A percentile compares a stretch with the other conserved stretches of the same genome.
These are phyloP conservation scores for Poeciliopsis retropinna DNA, from an alignment of 2,113 vertebrate species.

Conservation along the genomic window DNA sequence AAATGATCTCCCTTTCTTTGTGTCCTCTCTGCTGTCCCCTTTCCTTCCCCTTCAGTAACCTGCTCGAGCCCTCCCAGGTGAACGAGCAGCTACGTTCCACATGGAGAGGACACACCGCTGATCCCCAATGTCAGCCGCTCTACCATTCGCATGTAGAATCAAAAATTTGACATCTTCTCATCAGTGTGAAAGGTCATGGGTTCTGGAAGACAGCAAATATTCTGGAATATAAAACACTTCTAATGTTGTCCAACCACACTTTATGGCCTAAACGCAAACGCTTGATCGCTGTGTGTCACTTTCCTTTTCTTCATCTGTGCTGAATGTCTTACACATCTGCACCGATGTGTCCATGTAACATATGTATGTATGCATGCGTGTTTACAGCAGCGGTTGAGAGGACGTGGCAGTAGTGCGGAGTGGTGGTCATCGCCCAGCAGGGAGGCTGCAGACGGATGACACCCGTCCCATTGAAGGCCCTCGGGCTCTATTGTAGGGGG, in stretches of 20 bases:
- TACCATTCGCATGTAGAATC: too few relatives aligned
- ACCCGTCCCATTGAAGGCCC: constrained; percentile 69
- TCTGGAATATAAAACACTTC: background rate
- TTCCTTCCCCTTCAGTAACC: constrained; percentile 57
- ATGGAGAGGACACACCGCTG: constrained; percentile 35
- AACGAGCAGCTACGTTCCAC: constrained; percentile 50
- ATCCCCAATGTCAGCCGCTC: constrained; percentile 6
- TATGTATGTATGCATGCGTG: constrained; percentile 39
- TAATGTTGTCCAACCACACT: too few relatives aligned
- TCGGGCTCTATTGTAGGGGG: constrained; percentile 71
- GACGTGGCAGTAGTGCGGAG: constrained; percentile 73
- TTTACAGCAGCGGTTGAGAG: constrained; percentile 56
- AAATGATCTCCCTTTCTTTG: constrained; percentile 5
- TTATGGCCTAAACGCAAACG: too few relatives aligned
- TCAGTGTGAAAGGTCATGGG: background rate
- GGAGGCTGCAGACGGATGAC: constrained; percentile 70
- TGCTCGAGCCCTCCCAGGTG: constrained; percentile 23
- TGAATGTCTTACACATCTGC: background rate
- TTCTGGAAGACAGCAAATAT: background rate
- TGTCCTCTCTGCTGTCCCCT: constrained; percentile 33
- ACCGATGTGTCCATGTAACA: constrained; percentile 15
- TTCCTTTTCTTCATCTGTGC: too few relatives aligned
- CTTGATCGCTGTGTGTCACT: too few relatives aligned
- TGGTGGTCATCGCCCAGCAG: constrained; percentile 72
- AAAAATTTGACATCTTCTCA: too few relatives aligned